Base-by-base conservation (phyloP, 2,113 vertebrate species). In the Mesembrinibis cayennensis region DNA sequence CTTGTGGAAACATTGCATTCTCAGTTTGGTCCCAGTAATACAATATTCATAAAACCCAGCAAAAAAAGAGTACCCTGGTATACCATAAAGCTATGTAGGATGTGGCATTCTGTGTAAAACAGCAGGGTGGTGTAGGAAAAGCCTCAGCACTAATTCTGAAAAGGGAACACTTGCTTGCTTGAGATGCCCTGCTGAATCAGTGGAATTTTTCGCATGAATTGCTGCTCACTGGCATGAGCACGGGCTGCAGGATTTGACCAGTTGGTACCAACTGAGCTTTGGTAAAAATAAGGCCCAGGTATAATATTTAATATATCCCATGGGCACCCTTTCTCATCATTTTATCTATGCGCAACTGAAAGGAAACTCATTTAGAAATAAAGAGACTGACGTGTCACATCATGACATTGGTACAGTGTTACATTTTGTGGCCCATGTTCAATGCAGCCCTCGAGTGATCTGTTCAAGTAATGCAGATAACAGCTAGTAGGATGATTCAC, bases 401-500 rank as follows among this genome's bases (percentile, higher is more conserved):
- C 90, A 83, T 66, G 87, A 89, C 53, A 73, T 77, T 53, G 80
- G 72, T 47, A 65, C 47, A 65, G 47, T 13, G 36, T 22, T 95
- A 71, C 16, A 44, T 69, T 95, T 94, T 85, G 89, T 58, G 93
- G 91, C 65, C 82, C 74, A 3, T 53, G 76, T 73, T 95, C 87
- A 92, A 61, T 49, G 65, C 82, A 92, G 86, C 72, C 72, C 79
- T 89, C 3, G 3, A 96, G 84, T 96, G 92, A 97, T 96, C 82
- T 78, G 61, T 89, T 97, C 87, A 89, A 96, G 89, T 82, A 87
- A 87, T 0, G 52, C 71, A 91, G 95, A 97, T 95, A 96, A 95
- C 70, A 97, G 92, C 94, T 74, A 93, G 72, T 61, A 61, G 87
- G 82, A 94, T 95, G 95, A 97, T 94, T 97, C 96, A 96, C 77